Evolutionary conservation across 2,113 vertebrate species (phyloP).

Genomic region (Pachycephala philippinensis): DNA sequence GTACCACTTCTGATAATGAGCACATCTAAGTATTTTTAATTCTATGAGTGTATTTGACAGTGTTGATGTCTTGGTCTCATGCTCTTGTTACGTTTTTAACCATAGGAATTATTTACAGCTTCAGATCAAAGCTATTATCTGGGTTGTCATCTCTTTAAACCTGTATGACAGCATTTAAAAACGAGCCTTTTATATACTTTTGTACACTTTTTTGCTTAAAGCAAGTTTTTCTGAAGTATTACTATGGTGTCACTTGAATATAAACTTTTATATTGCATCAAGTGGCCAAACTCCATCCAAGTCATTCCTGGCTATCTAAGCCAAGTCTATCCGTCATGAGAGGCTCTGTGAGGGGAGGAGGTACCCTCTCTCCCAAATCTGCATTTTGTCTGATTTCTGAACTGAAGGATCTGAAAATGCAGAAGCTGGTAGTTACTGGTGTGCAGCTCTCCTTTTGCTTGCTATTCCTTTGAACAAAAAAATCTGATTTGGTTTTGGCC

Average conservation of each 20-base stretch:
- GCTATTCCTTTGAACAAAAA: background rate
- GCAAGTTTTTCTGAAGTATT: background rate
- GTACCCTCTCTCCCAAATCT: background rate
- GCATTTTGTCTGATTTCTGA: background rate
- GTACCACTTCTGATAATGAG: background rate
- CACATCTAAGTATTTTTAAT: background rate
- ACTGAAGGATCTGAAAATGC: background rate
- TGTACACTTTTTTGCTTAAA: background rate
- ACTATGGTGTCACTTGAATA: background rate
- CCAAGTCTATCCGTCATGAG: background rate
- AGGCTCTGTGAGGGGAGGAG: background rate
- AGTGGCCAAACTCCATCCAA: background rate
- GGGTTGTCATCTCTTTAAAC: background rate
- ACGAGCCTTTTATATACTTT: background rate
- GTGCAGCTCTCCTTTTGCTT: background rate
- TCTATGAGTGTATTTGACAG: background rate
- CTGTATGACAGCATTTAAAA: background rate
- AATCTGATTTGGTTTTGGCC: background rate
- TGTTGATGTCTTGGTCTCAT: background rate
- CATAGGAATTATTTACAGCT: background rate
- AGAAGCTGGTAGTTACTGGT: background rate
- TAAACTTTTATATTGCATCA: background rate
- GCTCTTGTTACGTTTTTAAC: background rate
- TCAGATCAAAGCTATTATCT: constrained; percentile 15
- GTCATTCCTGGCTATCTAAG: background rate